A percentile compares a stretch with the other conserved stretches of the same genome.
Evolutionary conservation across 2,113 vertebrate genomes (phyloP).

Genomic region (Colius striatus): DNA sequence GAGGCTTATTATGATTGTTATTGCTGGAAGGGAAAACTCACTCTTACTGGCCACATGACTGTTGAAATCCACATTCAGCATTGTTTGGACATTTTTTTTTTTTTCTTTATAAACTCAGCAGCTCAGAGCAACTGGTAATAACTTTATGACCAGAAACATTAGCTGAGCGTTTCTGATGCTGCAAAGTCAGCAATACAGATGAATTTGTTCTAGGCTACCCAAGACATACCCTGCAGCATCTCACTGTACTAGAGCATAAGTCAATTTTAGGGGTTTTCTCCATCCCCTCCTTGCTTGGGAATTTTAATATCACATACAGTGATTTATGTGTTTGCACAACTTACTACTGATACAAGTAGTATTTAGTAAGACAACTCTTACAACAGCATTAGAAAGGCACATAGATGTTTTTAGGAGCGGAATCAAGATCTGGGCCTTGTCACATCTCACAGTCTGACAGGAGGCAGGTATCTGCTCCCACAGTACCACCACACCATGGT

Average conservation of each 20-base stretch:
- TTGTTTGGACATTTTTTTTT: background rate
- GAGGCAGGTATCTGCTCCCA: background rate
- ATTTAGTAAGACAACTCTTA: background rate
- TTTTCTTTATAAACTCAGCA: background rate
- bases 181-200: constrained; percentile 15
- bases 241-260: background rate
- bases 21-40: constrained; percentile 67
- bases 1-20: constrained; percentile 56
- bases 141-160: constrained; percentile 12
- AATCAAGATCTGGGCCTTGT: background rate
- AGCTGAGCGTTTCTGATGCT: background rate
- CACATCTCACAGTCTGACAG: background rate
- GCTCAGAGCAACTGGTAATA: constrained; percentile 3
- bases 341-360: background rate
- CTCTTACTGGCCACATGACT: constrained; percentile 63
- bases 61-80: constrained; percentile 46
- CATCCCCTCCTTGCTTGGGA: background rate
- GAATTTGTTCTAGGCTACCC: background rate
- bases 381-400: background rate
- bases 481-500: rapidly evolving
- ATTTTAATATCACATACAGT: background rate
- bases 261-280: background rate
- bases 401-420: background rate
- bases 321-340: background rate
- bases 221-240: background rate